Evolutionary conservation across 2,113 vertebrate species (phyloP), one percentile per base, ranked within the genome.

Genomic region (Propithecus coquereli): DNA sequence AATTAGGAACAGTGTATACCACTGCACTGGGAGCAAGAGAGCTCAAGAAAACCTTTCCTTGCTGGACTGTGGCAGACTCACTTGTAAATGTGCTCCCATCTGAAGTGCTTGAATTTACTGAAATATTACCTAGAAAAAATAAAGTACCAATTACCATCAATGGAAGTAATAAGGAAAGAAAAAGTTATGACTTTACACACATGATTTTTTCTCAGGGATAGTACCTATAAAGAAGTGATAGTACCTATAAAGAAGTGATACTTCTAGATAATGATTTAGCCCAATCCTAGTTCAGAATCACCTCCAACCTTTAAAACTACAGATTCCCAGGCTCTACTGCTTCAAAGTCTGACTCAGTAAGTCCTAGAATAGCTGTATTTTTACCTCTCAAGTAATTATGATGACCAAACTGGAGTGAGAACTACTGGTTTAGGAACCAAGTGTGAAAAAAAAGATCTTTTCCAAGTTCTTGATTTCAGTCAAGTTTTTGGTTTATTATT

Each of bases 1-100:
- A 97, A 95, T 99, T 99, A 94, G 99, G 99, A 98, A 99, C 99
- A 5, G 99, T 99, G 98, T 99, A 99, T 95, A 99, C 99, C 47
- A 99, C 99, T 2, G 99, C 99, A 95, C 98, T 99, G 1, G 99
- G 99, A 88, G 99, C 90, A 20, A 99, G 99, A 17, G 99, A 98
- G 76, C 98, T 98, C 97, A 99, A 98, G 97, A 99, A 99, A 97
- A 99, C 98, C 94, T 99, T 99, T 86, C 99, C 98, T 91, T 99
- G 99, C 66, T 99, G 99, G 47, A 98, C 95, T 5, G 98, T 95
- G 61, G 98, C 81, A 25, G 99, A 98, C 45, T 99, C 98, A 50
- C 98, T 99, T 0, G 99, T 98, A 98, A 99, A 98, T 97, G 99
- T 98, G 98, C 98, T 98, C 98, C 99, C 98, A 47, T 99, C 98